Base-by-base conservation (phyloP, 2,113 vertebrate genomes). In the Oxygymnocypris stewartii region DNA sequence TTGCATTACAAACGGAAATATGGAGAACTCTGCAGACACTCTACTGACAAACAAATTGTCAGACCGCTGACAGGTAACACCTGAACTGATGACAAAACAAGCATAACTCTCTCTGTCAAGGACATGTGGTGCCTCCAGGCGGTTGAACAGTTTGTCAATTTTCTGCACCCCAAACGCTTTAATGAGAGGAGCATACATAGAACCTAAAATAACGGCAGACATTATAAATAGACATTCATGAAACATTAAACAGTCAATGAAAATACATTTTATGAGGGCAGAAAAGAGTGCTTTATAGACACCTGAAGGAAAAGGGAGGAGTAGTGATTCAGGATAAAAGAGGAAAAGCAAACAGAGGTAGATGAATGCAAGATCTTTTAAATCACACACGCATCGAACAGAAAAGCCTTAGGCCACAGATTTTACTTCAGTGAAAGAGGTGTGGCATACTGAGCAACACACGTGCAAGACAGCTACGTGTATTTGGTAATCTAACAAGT, bases 321-420 rank as follows among this genome's bases (percentile, higher is more conserved):
- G 87, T 80, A 13, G 51, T 85, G 67, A 57, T 76, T 59, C 25
- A 28, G 47, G 37, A 69, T 81, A 18, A 83, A 69, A 57, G 47
- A 86, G 35, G 79, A 57, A 75, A 63, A 85, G 86, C 85, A 89
- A 88, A 89, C 75, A 92, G 83, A 61, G 25, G 49, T 42, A 49
- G 57, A 63, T 75, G 63, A 71, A 37, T 69, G 16, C 18, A 54
- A 44, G 61, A 71, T 69, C 11, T 83, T 51, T 71, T 20, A 71
- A 28, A 69, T 51, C 9, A 51, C 47, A 35, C 63, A 61, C 6
- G 11, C 51, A 69, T 51, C 6, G 4, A 82, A n/a, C 42, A 83
- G 23, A 49, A 63, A 67, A 18, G 42, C 40, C 13, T 44, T 10
- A 67, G 37, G 40, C 13, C 6, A 18, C 49, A 23, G 51, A 59